Conservation (phyloP, 2,888 invertebrate species). For the Sesia apiformis region DNA sequence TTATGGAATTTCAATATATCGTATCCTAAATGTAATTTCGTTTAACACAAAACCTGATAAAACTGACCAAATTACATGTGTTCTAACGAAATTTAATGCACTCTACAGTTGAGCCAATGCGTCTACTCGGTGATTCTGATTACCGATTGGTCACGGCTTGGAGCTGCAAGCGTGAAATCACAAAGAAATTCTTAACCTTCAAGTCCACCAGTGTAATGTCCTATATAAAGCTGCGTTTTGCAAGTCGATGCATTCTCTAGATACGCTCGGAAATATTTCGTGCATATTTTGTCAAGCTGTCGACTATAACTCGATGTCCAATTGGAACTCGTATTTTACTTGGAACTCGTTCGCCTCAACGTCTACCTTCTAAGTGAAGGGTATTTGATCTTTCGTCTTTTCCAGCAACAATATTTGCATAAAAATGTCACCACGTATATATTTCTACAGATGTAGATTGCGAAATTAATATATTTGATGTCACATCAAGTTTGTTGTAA, state of each 20-base stretch:
- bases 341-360: not conserved
- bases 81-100: conserved; percentile 18
- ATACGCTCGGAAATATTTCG: not conserved
- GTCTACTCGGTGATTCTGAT: conserved; percentile 29
- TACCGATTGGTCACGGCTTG: conserved; percentile 40
- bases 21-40: conserved; percentile 2
- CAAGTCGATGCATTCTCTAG: not conserved
- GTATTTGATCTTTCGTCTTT: not conserved
- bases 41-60: not conserved
- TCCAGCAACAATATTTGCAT: too few species aligned
- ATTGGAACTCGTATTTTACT: not conserved
- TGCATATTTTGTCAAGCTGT: not conserved
- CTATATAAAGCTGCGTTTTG: not conserved
- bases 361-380: not conserved
- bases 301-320: not conserved
- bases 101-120: conserved; percentile 19
- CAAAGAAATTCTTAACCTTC: conserved; percentile 7
- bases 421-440: too few species aligned
- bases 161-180: conserved; percentile 20
- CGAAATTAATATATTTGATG: too few species aligned
- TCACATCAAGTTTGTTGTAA: too few species aligned
- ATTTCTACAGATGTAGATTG: too few species aligned
- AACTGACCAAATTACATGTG: conserved; percentile 21
- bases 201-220: not conserved
- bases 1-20: not conserved